Conservation (phyloP, 2,797 vertebrate genomes). For the Aulostomus chinensis region DNA sequence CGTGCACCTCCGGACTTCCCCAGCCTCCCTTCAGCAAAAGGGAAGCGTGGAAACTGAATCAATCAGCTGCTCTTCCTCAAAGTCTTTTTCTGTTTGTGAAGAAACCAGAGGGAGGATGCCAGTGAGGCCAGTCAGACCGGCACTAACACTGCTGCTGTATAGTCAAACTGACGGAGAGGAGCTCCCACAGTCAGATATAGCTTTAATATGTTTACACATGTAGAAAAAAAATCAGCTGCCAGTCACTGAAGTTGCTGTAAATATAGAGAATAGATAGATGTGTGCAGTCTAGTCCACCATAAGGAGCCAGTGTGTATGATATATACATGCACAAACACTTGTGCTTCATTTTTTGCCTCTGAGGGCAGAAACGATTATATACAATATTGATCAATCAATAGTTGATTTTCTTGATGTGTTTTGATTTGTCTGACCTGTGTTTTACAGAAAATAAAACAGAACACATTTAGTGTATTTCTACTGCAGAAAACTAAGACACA, state of each 20-base stretch:
- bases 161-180: constrained; percentile 41
- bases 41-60: constrained; percentile 56
- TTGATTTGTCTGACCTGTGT: too few relatives aligned
- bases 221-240: constrained; percentile 56
- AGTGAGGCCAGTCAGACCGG: constrained; percentile 37
- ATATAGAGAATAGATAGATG: constrained; percentile 14
- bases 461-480: too few relatives aligned
- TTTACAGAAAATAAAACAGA: too few relatives aligned
- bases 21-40: constrained; percentile 28
- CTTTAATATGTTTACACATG: constrained; percentile 59
- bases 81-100: constrained; percentile 62
- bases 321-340: neutral
- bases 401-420: too few relatives aligned
- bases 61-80: constrained; percentile 56
- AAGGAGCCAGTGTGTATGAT: neutral
- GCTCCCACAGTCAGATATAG: constrained; percentile 62
- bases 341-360: neutral
- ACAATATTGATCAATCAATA: too few relatives aligned
- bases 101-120: constrained; percentile 49
- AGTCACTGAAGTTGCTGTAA: constrained; percentile 8
- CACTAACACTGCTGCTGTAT: constrained; percentile 52
- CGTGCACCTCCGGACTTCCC: constrained; percentile 24
- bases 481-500: too few relatives aligned
- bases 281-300: constrained; percentile 3
- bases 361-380: neutral